These are phyloP conservation scores for Rhodinocichla rosea DNA, from an alignment of 2,113 vertebrate species.

Conservation along the genomic window DNA sequence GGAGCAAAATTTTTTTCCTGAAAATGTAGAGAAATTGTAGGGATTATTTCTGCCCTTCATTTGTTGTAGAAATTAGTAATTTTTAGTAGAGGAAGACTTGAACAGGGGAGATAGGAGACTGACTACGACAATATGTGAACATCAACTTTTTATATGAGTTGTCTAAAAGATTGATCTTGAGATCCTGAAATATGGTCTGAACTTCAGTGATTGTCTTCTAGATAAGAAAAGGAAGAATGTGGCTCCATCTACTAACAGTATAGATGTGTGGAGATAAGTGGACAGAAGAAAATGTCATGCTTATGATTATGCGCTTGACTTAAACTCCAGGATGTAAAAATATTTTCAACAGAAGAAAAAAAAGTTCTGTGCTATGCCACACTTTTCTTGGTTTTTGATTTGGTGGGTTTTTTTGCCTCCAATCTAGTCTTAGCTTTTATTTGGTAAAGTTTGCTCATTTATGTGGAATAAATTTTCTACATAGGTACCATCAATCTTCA, in stretches of 20 bases:
- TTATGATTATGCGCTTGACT: neutral
- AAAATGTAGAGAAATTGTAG: neutral
- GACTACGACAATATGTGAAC: neutral
- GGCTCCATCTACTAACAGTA: neutral
- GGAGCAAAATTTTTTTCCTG: conserved; percentile 7
- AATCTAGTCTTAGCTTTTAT: neutral
- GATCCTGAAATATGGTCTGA: neutral
- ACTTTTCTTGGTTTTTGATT: neutral
- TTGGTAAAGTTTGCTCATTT: neutral
- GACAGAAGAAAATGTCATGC: neutral
- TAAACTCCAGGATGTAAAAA: neutral
- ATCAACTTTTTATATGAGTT: neutral
- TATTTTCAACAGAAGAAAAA: neutral
- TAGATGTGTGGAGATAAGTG: neutral
- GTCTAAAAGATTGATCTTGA: neutral
- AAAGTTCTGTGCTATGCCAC: neutral
- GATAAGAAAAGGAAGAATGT: neutral
- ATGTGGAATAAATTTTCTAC: neutral
- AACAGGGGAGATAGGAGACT: neutral
- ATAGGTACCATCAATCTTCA: neutral
- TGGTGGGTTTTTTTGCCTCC: too few relatives aligned
- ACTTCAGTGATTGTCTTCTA: neutral
- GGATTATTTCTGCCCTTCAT: neutral
- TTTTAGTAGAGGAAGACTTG: neutral
- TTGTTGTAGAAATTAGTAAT: neutral